phyloP scores from a whole-genome alignment of 2,797 vertebrate genomes.

The Pempheris klunzingeri region DNA sequence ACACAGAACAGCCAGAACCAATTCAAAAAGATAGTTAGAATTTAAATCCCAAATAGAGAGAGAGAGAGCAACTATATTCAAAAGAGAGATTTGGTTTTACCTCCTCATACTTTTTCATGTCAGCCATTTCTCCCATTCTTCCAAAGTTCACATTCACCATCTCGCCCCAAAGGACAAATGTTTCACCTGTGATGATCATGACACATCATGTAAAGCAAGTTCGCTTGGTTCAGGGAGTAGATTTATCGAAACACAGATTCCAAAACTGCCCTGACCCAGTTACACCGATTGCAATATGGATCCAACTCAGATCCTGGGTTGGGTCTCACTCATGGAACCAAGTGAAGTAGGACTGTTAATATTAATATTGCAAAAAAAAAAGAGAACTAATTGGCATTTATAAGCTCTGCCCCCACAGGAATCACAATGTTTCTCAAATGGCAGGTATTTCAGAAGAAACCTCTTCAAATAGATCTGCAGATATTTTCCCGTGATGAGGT shows the following conservation, averaged over 20 bases:
- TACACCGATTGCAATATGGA: background rate
- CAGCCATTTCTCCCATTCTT: background rate
- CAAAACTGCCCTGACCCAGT: background rate
- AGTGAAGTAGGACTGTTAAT: no score
- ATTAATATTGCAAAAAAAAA: background rate
- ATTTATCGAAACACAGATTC: background rate
- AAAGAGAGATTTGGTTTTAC: background rate
- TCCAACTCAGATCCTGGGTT: background rate
- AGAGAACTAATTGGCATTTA: background rate
- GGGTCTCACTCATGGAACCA: background rate
- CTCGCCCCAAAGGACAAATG: background rate
- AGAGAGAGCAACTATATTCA: background rate
- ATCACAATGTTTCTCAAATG: slow-evolving; percentile 11
- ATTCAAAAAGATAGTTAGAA: no score
- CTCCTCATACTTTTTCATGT: background rate
- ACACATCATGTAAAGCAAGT: background rate
- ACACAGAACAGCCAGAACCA: background rate
- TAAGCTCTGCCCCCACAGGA: background rate
- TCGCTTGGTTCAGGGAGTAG: background rate
- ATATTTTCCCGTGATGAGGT: slow-evolving; percentile 7
- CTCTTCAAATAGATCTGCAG: slow-evolving; percentile 4
- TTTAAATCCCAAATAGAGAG: background rate
- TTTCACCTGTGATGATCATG: background rate
- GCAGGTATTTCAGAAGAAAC: background rate
- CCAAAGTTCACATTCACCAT: background rate